Base-by-base conservation (phyloP, 2,888 invertebrate species). In the Chrysotoxum bicinctum region DNA sequence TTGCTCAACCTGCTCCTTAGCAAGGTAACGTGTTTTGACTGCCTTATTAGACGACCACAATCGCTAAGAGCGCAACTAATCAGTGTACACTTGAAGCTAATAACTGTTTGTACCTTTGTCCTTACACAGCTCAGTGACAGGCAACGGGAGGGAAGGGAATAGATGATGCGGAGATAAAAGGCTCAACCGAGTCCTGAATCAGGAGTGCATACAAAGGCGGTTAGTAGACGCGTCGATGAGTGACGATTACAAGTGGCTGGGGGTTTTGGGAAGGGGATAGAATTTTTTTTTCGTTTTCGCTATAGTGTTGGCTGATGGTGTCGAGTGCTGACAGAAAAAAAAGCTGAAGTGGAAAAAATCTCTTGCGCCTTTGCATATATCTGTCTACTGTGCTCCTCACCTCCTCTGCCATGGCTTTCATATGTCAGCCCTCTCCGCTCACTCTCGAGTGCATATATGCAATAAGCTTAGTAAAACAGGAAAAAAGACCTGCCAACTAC, bases 211-310 rank as follows among this genome's bases (percentile, higher is more conserved):
- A 79, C 40, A 70, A 75, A 75, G 58, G 79, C 75, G 66, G 76
- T 79, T 79, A 79, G 75, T 3, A 76, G 79, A 60, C 80, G 85
- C 81, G 76, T 77, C 85, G 85, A 85, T 81, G 85, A 81, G 85
- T 81, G 85, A 73, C 73, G 80, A 77, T 85, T 77, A 77, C 85
- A 85, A 80, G 72, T 56, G 73, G 54, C 26, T 40, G 48, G 60
- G 64, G 74, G 73, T 69, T 73, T 77, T 70, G 78, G 56, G 14
- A 72, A 60, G 70, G 60, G 64, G 74, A 69, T 45, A n/a, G 60
- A 35, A 35, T 64, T 74, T 40, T 45, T 21, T 19, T 16, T 52
- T 21, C 35, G 37, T 56, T 62, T 45, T 45, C 14, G 19, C 45
- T 45, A 30, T 68, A 82, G 81, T 76, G 76, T 76, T 76, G 70